Base-by-base conservation (phyloP, 2,888 invertebrate genomes). In the Drosophila bunnanda region DNA sequence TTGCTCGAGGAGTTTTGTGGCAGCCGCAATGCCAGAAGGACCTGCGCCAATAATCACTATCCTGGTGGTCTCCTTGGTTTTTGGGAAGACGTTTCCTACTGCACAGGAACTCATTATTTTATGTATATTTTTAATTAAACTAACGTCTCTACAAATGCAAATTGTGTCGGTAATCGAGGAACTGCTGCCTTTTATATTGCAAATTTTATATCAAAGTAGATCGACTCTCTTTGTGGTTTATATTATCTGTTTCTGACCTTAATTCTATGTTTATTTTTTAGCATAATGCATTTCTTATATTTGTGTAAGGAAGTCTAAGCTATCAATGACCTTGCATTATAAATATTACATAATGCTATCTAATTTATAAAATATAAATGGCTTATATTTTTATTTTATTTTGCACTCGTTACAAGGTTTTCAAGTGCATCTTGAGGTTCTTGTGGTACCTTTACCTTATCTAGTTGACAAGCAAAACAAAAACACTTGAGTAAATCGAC, bases 11-110 rank as follows among this genome's bases (percentile, higher is more conserved):
- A 94, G 82, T 30, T 89, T 89, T 0, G 91, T 91, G 4, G 91
- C 92, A 0, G 93, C 91, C 0, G 93, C 92, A 52, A 93, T 90
- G n/a, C 92, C 93, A 1, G 93, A 78, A 0, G 89, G 77, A 0
- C 93, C 93, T 1, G 93, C 91, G 17, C 93, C 93, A 36, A 93
- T 81, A 17, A 93, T 75, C 1, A 92, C 88, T 55, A 93, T 83
- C 38, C 89, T 89, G 5, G 90, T 80, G 0, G 83, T 88, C 66
- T 80, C 72, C 60, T 82, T 87, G 2, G 71, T 64, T 44, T 62
- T 80, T 4, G 7, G 22, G n/a, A 57, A 41, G 8, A 32, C 13
- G 2, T 13, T 12, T 12, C 20, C 10, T 8, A 4, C 38, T 22
- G 30, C 10, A 43, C 55, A 56, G 22, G 28, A 34, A 41, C 36